phyloP scores from a whole-genome alignment of 2,797 vertebrate genomes.

The Novumbra hubbsi region DNA sequence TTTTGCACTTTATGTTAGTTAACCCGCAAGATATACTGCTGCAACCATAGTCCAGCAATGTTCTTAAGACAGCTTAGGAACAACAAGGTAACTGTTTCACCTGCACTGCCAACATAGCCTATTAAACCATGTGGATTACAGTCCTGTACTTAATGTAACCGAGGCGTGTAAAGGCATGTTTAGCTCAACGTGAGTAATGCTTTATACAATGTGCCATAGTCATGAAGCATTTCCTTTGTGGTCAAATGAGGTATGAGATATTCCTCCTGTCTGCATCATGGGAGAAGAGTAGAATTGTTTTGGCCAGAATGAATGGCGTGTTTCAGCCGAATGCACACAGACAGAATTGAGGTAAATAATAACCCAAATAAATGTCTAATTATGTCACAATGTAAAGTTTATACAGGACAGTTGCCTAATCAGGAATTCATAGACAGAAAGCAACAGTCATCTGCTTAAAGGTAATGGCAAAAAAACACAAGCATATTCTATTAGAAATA shows the following conservation, averaged over 20 bases:
- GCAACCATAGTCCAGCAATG: neutral
- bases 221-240: neutral
- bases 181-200: neutral
- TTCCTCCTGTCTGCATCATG: neutral
- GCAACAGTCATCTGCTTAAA: too few relatives aligned
- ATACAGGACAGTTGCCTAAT: too few relatives aligned
- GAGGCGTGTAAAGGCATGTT: neutral
- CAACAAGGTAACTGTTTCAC: neutral
- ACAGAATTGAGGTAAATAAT: neutral
- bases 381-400: neutral
- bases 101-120: neutral
- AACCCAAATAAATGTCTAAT: neutral
- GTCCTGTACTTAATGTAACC: neutral
- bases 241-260: neutral
- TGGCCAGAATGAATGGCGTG: neutral
- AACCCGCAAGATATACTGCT: neutral
- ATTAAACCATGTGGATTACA: neutral
- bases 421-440: too few relatives aligned
- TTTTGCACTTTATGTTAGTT: conserved; percentile 28
- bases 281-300: neutral
- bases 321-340: neutral
- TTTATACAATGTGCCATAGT: neutral
- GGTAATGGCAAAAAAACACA: too few relatives aligned
- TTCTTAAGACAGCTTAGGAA: neutral
- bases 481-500: too few relatives aligned